Conservation (phyloP, 2,888 invertebrate genomes). For the Agapetus fuscipes region DNA sequence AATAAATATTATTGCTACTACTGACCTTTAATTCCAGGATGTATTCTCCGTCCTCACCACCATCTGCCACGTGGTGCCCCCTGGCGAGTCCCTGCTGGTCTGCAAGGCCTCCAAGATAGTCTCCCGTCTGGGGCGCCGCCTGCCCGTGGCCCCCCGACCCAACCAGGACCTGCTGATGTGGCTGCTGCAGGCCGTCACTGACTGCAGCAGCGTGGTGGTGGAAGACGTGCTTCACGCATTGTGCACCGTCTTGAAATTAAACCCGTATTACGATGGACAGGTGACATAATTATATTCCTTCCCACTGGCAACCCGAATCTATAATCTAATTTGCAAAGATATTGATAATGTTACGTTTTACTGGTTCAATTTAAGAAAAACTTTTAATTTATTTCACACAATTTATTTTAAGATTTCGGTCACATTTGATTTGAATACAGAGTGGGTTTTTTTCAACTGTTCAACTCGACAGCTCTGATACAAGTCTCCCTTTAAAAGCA, state of each 20-base stretch:
- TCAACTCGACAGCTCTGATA: too few relatives aligned
- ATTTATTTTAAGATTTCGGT: too few relatives aligned
- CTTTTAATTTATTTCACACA: too few relatives aligned
- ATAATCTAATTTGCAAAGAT: background rate
- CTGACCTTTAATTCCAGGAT: conserved; percentile 17
- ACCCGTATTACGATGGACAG: too few relatives aligned
- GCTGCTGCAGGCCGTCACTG: conserved; percentile 30
- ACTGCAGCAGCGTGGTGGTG: conserved; percentile 25
- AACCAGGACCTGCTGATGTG: conserved; percentile 29
- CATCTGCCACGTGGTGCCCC: conserved; percentile 29
- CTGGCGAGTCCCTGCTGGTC: conserved; percentile 30
- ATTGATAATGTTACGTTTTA: too few relatives aligned
- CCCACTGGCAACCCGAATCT: conserved; percentile 1
- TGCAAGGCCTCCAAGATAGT: conserved; percentile 33
- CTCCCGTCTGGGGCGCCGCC: conserved; percentile 28
- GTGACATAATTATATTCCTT: conserved; percentile 23
- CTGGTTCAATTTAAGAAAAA: too few relatives aligned
- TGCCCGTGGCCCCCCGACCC: conserved; percentile 30
- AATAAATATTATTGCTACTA: too few relatives aligned
- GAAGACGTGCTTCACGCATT: conserved; percentile 31
- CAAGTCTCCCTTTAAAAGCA: too few relatives aligned
- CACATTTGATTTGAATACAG: too few relatives aligned
- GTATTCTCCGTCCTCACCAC: conserved; percentile 27
- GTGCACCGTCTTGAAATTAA: conserved; percentile 29
- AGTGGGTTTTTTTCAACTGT: too few relatives aligned